A percentile compares a stretch with the other conserved stretches of the same genome.
Evolutionary conservation across 2,797 vertebrate species (phyloP).

Genomic region (Pagetopsis macropterus): DNA sequence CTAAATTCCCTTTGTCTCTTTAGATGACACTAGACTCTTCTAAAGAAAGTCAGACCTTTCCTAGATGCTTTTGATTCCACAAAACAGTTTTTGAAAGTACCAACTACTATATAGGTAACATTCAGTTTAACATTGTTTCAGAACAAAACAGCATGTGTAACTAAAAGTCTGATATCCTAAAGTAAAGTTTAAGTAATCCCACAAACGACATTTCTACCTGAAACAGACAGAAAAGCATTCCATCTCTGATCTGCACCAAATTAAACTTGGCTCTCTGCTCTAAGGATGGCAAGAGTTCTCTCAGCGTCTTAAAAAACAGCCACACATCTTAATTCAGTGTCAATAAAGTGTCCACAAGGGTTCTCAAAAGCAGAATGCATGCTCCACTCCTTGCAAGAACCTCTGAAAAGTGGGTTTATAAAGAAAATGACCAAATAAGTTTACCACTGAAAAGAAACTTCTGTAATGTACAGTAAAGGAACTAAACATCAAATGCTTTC

Average conservation of each 20-base stretch:
- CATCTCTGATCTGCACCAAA: background rate
- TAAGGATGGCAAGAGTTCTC: background rate
- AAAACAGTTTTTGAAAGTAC: background rate
- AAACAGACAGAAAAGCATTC: background rate
- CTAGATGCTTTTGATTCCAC: background rate
- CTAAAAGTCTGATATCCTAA: background rate
- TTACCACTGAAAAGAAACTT: background rate
- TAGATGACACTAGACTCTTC: background rate
- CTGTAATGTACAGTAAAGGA: background rate
- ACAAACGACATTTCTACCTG: background rate
- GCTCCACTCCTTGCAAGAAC: background rate
- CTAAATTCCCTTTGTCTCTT: background rate
- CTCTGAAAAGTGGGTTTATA: background rate
- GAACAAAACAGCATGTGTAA: background rate
- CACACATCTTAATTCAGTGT: background rate
- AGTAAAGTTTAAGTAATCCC: background rate
- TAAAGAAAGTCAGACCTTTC: constrained; percentile 13
- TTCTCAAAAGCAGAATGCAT: background rate
- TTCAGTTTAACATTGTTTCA: background rate
- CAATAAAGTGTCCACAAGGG: background rate
- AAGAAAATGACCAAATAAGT: background rate
- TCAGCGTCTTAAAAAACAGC: background rate
- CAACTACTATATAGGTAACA: background rate
- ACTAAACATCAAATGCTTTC: background rate
- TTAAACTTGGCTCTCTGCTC: background rate